These are phyloP conservation scores for Lottia scabra DNA, from an alignment of 2,888 invertebrate genomes.

Conservation along the genomic window DNA sequence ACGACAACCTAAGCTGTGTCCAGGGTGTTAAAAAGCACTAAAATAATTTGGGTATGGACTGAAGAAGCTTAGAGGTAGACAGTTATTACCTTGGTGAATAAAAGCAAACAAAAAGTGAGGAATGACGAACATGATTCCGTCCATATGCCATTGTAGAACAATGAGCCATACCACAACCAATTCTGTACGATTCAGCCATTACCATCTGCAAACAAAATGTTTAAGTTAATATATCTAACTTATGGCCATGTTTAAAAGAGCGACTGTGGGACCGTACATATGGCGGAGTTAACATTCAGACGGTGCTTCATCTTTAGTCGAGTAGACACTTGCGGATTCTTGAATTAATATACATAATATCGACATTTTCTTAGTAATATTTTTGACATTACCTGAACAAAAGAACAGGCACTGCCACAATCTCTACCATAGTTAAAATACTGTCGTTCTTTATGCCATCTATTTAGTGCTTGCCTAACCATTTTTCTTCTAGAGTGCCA, in stretches of 20 bases:
- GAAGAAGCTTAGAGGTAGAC: neutral
- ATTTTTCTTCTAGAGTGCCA: slow-evolving; percentile 18
- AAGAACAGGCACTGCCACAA: slow-evolving; percentile 35
- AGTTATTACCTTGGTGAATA: slow-evolving; percentile 36
- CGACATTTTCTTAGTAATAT: slow-evolving; percentile 10
- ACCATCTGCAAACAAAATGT: slow-evolving; percentile 30
- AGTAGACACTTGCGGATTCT: too few species aligned
- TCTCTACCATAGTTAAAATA: slow-evolving; percentile 29
- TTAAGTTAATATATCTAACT: too few species aligned
- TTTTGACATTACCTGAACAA: slow-evolving; percentile 30
- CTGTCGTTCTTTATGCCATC: slow-evolving; percentile 30
- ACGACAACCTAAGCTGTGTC: too few species aligned
- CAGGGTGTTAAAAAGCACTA: too few species aligned
- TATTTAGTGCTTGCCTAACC: slow-evolving; percentile 20
- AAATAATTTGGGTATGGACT: too few species aligned
- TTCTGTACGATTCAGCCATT: slow-evolving; percentile 25
- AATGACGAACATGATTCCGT: slow-evolving; percentile 14
- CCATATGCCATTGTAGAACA: slow-evolving; percentile 22
- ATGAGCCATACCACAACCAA: slow-evolving; percentile 36
- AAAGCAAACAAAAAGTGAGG: slow-evolving; percentile 36
- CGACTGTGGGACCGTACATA: too few species aligned
- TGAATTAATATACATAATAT: too few species aligned
- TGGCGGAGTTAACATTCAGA: too few species aligned
- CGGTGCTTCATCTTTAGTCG: too few species aligned
- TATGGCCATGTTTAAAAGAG: too few species aligned